Conservation (phyloP, 2,888 invertebrate genomes). For the Arctia plantaginis region DNA sequence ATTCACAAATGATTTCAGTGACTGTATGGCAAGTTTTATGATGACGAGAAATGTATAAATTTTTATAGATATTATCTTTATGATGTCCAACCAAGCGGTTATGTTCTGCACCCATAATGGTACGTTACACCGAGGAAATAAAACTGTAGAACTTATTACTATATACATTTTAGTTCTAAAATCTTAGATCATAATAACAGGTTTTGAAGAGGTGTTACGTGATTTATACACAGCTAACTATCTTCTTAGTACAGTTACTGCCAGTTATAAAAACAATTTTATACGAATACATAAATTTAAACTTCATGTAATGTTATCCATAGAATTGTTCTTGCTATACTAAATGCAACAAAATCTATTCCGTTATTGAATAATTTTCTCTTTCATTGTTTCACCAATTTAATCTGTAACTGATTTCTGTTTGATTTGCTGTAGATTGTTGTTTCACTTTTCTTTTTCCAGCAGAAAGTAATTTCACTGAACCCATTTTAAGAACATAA, state of each 20-base stretch:
- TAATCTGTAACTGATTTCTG: conserved; percentile 55
- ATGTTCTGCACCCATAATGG: conserved; percentile 62
- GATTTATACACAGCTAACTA: conserved; percentile 37
- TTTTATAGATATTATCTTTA: conserved; percentile 42
- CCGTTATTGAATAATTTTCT: conserved; percentile 53
- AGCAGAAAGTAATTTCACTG: conserved; percentile 8
- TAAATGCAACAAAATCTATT: conserved; percentile 54
- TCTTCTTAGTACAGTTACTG: conserved; percentile 34
- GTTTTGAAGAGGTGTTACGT: conserved; percentile 39
- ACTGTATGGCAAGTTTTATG: conserved; percentile 26
- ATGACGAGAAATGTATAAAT: conserved; percentile 27
- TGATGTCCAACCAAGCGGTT: conserved; percentile 52
- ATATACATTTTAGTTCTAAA: conserved; percentile 37
- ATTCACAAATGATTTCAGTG: conserved; percentile 25
- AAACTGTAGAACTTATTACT: conserved; percentile 47
- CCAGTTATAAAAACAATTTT: conserved; percentile 12
- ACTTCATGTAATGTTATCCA: conserved; percentile 8
- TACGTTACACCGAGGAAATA: conserved; percentile 40
- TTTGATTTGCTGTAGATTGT: conserved; percentile 26
- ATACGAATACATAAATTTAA: conserved; percentile 5
- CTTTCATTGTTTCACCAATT: conserved; percentile 51
- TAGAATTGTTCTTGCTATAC: conserved; percentile 53
- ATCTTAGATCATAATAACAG: conserved; percentile 47
- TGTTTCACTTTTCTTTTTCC: conserved; percentile 28
- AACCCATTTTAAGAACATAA: conserved; percentile 8